These are phyloP conservation scores for Rhopalosiphum padi DNA, from an alignment of 1,140 invertebrate species.

Conservation along the genomic window DNA sequence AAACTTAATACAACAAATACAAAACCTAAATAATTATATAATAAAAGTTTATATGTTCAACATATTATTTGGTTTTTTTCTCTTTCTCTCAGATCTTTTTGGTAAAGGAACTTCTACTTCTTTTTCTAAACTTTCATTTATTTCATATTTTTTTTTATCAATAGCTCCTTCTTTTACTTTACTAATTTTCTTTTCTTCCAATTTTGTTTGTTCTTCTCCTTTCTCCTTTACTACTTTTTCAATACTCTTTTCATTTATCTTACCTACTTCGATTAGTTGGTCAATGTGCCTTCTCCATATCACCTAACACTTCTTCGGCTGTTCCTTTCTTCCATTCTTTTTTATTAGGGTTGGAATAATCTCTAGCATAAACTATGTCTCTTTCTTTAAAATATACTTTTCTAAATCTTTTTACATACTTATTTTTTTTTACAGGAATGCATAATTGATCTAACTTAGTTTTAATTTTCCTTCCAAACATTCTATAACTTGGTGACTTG, in stretches of 20 bases:
- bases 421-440: background rate
- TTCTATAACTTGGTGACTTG: conserved; percentile 51
- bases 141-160: too few relatives aligned
- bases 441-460: background rate
- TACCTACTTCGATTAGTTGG: background rate
- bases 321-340: background rate
- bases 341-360: background rate
- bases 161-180: too few relatives aligned
- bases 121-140: too few relatives aligned
- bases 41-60: too few relatives aligned
- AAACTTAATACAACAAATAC: too few relatives aligned
- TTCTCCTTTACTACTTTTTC: too few relatives aligned
- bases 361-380: background rate
- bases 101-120: too few relatives aligned
- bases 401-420: background rate
- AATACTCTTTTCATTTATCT: background rate
- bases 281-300: background rate
- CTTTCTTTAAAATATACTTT: background rate
- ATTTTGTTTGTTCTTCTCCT: too few relatives aligned
- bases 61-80: too few relatives aligned
- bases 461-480: conserved; percentile 55
- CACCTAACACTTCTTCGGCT: background rate
- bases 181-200: too few relatives aligned
- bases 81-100: too few relatives aligned
- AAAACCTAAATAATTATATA: too few relatives aligned